Base-by-base conservation (phyloP, 2,888 invertebrate genomes). In the Ectobius pallidus region DNA sequence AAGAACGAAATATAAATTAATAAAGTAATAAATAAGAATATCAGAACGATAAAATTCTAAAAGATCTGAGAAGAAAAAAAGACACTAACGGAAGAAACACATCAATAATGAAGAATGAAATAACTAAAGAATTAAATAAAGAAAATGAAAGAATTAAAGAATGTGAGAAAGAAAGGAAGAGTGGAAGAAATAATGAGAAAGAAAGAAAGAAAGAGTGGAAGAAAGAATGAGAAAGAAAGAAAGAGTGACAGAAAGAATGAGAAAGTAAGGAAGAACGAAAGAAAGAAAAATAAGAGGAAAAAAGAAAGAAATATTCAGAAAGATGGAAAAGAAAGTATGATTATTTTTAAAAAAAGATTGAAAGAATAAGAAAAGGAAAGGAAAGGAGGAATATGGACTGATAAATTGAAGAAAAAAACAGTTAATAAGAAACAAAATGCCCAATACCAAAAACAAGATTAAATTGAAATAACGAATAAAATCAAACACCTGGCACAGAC, bases 141-240 rank as follows among this genome's bases (percentile, higher is more conserved):
- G 22, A 22, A 4, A 22, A 4, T 27, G 22, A 25, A 58, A n/a
- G n/a, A 25, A 25, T n/a, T 4, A 22, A 25, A 58, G 20, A 58
- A 58, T 16, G 30, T 9, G 22, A 58, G 16, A 58, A n/a, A 4
- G 30, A 32, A 20, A 52, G 22, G 7, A 22, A 52, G 22, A 6
- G 52, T 11, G 18, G 9, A 4, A 18, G 20, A 52, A 20, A 20
- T 2, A 52, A 20, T 3, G 34, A 30, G 27, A 70, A 18, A 16
- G 62, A 70, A 39, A 63, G 18, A 69, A 25, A 52, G 39, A 62
- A 49, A 52, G 49, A 69, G 22, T 49, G 58, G 49, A 44, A 73
- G 46, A 73, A 34, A 72, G 65, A 70, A 58, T 61, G 58, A 73
- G 39, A 63, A 6, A 63, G 6, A 63, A 55, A 20, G 52, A 2